Percentiles rank a stretch among this genome's conserved stretches.
phyloP scores from a whole-genome alignment of 2,797 vertebrate species.

The Hafferia zeledoni region DNA sequence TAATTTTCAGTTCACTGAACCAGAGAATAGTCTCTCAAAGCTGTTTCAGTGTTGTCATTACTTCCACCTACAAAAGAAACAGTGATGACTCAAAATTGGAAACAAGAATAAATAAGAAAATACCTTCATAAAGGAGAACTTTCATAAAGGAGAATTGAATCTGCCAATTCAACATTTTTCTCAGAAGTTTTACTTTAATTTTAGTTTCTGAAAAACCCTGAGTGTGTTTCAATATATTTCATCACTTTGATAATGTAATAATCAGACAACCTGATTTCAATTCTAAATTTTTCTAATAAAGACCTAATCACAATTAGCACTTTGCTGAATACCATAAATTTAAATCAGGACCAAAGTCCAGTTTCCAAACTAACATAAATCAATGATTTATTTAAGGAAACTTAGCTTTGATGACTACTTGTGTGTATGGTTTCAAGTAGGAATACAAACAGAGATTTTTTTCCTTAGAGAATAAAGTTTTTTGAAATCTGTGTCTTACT shows the following conservation, averaged over 20 bases:
- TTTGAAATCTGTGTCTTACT: conserved; percentile 1
- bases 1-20: conserved; percentile 61
- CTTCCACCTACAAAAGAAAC: conserved; percentile 43
- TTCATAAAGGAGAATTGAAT: no score
- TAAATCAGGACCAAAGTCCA: neutral
- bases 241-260: neutral
- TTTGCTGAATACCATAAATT: neutral
- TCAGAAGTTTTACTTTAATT: neutral
- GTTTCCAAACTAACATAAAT: neutral
- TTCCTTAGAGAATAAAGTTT: neutral
- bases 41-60: conserved; percentile 15
- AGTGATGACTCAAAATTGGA: neutral
- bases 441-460: neutral
- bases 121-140: neutral
- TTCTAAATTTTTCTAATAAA: neutral
- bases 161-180: neutral
- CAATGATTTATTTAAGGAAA: neutral
- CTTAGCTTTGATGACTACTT: neutral
- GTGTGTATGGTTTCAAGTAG: neutral
- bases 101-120: conserved; percentile 44
- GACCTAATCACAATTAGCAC: neutral
- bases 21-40: conserved; percentile 43
- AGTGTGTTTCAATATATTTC: neutral
- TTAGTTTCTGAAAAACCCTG: neutral
- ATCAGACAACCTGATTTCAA: neutral